Evolutionary conservation across 1,140 invertebrate species (phyloP).

Genomic region (Dendrolimus kikuchii): DNA sequence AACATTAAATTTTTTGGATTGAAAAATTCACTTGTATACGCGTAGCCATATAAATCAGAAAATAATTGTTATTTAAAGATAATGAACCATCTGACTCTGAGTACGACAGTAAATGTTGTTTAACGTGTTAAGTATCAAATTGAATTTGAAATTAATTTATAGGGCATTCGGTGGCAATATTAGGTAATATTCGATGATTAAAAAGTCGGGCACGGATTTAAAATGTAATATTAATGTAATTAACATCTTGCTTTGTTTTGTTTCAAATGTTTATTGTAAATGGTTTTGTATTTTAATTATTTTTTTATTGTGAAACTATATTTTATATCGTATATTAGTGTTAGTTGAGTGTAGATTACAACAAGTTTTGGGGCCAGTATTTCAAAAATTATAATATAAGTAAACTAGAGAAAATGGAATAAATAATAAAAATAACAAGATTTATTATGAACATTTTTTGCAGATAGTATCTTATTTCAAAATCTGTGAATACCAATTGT

Average conservation of each 20-base stretch:
- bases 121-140: too few species aligned
- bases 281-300: conserved; percentile 13
- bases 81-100: too few species aligned
- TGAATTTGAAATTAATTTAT: conserved; percentile 16
- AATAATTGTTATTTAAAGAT: too few species aligned
- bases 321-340: neutral
- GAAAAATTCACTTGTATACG: too few species aligned
- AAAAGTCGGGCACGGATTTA: too few species aligned
- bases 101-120: too few species aligned
- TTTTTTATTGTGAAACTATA: neutral
- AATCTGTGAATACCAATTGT: neutral
- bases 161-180: conserved; percentile 52
- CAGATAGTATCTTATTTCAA: neutral
- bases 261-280: conserved; percentile 47
- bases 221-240: too few species aligned
- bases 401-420: too few species aligned
- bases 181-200: conserved; percentile 11
- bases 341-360: conserved; percentile 1
- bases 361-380: conserved; percentile 50
- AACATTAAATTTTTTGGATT: too few species aligned
- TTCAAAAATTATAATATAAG: conserved; percentile 35
- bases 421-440: too few species aligned
- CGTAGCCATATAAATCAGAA: too few species aligned
- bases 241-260: conserved; percentile 26
- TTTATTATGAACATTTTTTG: neutral